Evolutionary conservation across 2,888 invertebrate genomes (phyloP), one percentile per base, ranked within the genome.

Genomic region (Priapulus caudatus): DNA sequence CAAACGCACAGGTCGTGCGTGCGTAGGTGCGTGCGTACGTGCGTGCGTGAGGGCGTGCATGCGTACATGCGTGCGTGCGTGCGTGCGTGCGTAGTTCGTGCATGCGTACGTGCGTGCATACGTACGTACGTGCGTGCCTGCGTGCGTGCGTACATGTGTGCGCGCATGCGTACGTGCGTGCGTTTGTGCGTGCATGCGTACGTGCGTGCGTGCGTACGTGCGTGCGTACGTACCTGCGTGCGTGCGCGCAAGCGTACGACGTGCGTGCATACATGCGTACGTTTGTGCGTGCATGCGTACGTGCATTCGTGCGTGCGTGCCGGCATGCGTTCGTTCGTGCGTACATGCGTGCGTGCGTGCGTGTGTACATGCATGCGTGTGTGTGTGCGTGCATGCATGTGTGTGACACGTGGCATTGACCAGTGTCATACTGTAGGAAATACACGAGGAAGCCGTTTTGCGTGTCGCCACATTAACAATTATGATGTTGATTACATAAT

Each of bases 1-100:
- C 22, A 22, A 16, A 52, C 18, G 20, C 52, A 52, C 52, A 52
- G 52, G 51, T 51, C 52, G 51, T 52, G 51, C 21, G 51, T 51
- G 51, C 21, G 15, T 51, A 52, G 21, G 51, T 51, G 51, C 52
- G 52, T 52, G 20, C 52, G 52, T 52, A 52, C 21, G 52, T 52
- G 19, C 21, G 52, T 51, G 21, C 52, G 21, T 52, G 52, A 22
- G 51, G 51, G 51, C 52, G 52, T 51, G 51, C 16, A 20, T 47
- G 52, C 20, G 51, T 51, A 23, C 18, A 19, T 45, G 16, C 18
- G 45, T 45, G 16, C 18, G 45, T 45, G 16, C 18, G 5, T 45
- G 16, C 18, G 45, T 45, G 16, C 18, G 45, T 45, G 45, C 18
- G 45, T 45, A 16, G 45, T 45, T 10, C 18, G 45, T 45, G 16